These are phyloP conservation scores for Empidonax alnorum DNA, from an alignment of 2,113 vertebrate genomes.

Conservation along the genomic window DNA sequence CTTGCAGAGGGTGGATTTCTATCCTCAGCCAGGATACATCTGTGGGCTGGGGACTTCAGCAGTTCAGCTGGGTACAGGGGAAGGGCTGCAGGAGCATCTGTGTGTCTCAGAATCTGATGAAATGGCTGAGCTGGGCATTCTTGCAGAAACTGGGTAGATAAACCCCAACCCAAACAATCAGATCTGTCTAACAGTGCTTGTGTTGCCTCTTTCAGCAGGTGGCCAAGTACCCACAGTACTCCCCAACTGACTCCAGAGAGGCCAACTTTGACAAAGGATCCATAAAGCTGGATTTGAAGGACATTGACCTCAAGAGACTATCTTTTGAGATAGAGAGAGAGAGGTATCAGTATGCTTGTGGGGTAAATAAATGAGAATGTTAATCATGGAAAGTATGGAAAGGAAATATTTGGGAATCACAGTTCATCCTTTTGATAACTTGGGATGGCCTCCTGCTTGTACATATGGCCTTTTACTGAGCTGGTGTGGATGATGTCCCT, in stretches of 20 bases:
- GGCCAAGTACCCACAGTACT: conserved; percentile 53
- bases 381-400: not conserved
- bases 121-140: not conserved
- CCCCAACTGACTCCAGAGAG: conserved; percentile 72
- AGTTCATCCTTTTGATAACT: not conserved
- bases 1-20: not conserved
- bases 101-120: not conserved
- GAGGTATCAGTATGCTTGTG: conserved; percentile 69
- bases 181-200: not conserved
- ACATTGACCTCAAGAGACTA: conserved; percentile 90
- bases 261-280: conserved; percentile 75
- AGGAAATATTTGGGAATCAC: not conserved
- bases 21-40: not conserved
- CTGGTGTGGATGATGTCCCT: not conserved
- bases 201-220: conserved; percentile 44
- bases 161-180: not conserved
- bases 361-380: not conserved
- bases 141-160: not conserved
- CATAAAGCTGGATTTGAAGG: conserved; percentile 84
- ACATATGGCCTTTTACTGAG: not conserved
- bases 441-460: not conserved
- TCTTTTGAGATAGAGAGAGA: conserved; percentile 94
- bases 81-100: not conserved
- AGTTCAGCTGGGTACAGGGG: not conserved
- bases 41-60: not conserved